Base-by-base conservation (phyloP, 2,797 vertebrate genomes). In the Pygocentrus nattereri region DNA sequence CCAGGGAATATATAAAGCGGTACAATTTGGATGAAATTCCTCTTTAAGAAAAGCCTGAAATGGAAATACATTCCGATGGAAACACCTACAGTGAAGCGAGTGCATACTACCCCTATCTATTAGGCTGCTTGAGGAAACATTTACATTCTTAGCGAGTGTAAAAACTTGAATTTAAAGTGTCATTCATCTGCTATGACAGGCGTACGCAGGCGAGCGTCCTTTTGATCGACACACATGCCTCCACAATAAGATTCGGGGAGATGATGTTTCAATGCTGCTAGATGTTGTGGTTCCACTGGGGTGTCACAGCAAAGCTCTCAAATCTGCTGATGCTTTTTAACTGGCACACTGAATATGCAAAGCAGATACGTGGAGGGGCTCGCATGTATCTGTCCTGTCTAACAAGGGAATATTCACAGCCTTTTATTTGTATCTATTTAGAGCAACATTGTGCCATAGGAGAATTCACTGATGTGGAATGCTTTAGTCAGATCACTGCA, bases 391-490 rank as follows among this genome's bases (percentile, higher is more conserved):
- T 77, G 80, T 74, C 81, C 59, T 58, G 69, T 68, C 69, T 68
- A 74, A 82, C 70, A 44, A 73, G 79, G 62, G 62, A 81, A 74
- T 61, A 41, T 68, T 80, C 38, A 23, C 68, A 52, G 52, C 67
- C 62, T 54, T 77, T 70, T 77, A 54, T 68, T 78, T 34, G 69
- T 74, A 41, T 84, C 74, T 76, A 80, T 85, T 85, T 80, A 27
- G 13, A 78, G 31, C 49, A 44, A 79, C 87, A 92, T 89, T 91
- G 91, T 91, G 88, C 82, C 80, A 88, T 89, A 87, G 79, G 87
- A 84, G 89, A 86, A 84, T 88, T 86, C 88, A 90, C 90, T 88
- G 85, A 0, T 87, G 85, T 83, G 85, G 88, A 92, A 93, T 84
- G 88, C 88, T 89, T 85, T 76, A 90, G 87, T 91, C 90, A 89